Evolutionary conservation across 2,113 vertebrate species (phyloP).

Genomic region (Proteles cristata): DNA sequence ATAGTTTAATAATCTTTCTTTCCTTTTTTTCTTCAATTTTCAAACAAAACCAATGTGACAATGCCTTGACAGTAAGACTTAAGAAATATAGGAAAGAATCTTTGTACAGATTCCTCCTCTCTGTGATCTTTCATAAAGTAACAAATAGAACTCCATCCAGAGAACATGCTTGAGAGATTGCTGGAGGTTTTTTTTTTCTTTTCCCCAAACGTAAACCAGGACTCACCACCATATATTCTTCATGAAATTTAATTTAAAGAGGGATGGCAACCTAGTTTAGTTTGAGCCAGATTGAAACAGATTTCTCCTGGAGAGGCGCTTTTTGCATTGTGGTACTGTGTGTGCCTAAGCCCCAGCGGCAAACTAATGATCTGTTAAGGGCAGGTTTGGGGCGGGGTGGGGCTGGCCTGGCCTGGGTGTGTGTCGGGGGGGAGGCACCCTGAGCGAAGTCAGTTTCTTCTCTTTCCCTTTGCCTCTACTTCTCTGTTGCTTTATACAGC

Average conservation of each 20-base stretch:
- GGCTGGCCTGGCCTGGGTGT: too few species aligned
- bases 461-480: not conserved
- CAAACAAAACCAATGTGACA: constrained; percentile 58
- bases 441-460: not conserved
- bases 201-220: constrained; percentile 43
- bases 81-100: constrained; percentile 50
- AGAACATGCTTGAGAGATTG: constrained; percentile 30
- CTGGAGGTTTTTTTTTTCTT: not conserved
- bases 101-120: constrained; percentile 56
- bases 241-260: constrained; percentile 70
- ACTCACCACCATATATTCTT: not conserved
- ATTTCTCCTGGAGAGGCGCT: constrained; percentile 32
- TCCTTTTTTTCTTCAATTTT: constrained; percentile 30
- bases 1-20: constrained; percentile 30
- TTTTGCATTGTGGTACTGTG: not conserved
- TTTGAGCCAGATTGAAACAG: constrained; percentile 26
- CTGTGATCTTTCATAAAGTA: constrained; percentile 56
- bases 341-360: not conserved
- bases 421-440: too few species aligned
- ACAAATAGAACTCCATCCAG: constrained; percentile 18
- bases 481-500: constrained; percentile 30
- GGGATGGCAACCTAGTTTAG: not conserved
- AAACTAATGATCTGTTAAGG: not conserved
- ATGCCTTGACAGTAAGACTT: constrained; percentile 27
- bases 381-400: not conserved